Conservation (phyloP, 2,797 vertebrate species). For the Sandelia bainsii region DNA sequence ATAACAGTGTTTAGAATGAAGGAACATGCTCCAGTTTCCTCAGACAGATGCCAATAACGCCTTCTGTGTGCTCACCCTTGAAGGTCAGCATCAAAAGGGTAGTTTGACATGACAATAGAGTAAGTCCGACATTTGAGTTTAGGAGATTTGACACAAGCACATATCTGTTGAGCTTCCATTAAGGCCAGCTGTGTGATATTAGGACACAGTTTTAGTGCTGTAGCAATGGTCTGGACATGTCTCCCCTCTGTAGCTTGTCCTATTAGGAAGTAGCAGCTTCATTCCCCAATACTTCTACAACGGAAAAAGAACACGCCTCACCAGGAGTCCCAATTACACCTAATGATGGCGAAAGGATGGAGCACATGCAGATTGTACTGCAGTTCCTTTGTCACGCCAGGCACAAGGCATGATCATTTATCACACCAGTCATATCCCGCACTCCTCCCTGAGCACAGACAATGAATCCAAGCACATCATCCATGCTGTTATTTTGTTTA, state of each 20-base stretch:
- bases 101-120: slow-evolving; percentile 57
- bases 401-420: slow-evolving; percentile 79
- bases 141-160: slow-evolving; percentile 43
- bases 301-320: slow-evolving; percentile 70
- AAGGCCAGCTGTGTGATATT: slow-evolving; percentile 48
- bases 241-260: slow-evolving; percentile 65
- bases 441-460: slow-evolving; percentile 76
- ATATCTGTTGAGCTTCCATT: slow-evolving; percentile 58
- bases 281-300: slow-evolving; percentile 60
- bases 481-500: slow-evolving; percentile 81
- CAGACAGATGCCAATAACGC: slow-evolving; percentile 72
- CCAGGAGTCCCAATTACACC: slow-evolving; percentile 84
- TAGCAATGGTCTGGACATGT: slow-evolving; percentile 60
- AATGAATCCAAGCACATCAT: slow-evolving; percentile 78
- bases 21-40: slow-evolving; percentile 49
- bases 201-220: slow-evolving; percentile 47
- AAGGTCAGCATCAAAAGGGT: slow-evolving; percentile 63
- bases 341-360: slow-evolving; percentile 83
- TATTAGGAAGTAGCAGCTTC: slow-evolving; percentile 69
- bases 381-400: slow-evolving; percentile 80
- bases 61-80: slow-evolving; percentile 40
- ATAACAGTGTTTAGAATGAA: slow-evolving; percentile 45
- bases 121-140: slow-evolving; percentile 36
- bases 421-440: slow-evolving; percentile 80
- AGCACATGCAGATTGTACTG: slow-evolving; percentile 80